These are phyloP conservation scores for Erethizon dorsatum DNA, from an alignment of 2,797 vertebrate genomes.

Conservation along the genomic window DNA sequence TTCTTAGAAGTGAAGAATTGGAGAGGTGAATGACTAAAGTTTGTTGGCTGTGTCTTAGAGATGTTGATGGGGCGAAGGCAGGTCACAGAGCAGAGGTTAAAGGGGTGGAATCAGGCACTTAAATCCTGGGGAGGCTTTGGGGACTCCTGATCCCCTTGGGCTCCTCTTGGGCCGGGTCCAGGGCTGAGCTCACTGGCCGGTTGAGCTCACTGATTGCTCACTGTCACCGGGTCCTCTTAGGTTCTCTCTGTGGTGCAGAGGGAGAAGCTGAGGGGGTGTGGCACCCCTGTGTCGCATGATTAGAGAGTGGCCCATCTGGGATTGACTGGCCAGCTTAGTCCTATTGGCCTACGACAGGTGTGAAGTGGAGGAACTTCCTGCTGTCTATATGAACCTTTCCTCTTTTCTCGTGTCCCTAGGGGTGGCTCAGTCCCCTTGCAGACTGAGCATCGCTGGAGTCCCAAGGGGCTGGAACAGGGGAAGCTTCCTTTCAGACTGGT, in stretches of 20 bases:
- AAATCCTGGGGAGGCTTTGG: neutral
- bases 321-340: neutral
- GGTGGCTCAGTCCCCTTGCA: neutral
- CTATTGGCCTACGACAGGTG: neutral
- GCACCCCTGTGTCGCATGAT: neutral
- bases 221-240: neutral
- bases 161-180: neutral
- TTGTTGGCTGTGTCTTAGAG: neutral
- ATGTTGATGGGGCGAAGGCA: neutral
- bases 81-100: neutral
- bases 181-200: neutral
- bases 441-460: neutral
- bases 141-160: neutral
- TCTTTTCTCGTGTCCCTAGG: neutral
- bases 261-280: conserved; percentile 30
- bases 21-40: neutral
- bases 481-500: neutral
- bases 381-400: neutral
- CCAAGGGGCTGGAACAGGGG: neutral
- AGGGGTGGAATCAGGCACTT: neutral
- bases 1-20: neutral
- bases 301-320: neutral
- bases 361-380: neutral
- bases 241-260: neutral
- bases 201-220: conserved; percentile 58